phyloP scores from a whole-genome alignment of 2,113 vertebrate genomes.

The Microcebus murinus region DNA sequence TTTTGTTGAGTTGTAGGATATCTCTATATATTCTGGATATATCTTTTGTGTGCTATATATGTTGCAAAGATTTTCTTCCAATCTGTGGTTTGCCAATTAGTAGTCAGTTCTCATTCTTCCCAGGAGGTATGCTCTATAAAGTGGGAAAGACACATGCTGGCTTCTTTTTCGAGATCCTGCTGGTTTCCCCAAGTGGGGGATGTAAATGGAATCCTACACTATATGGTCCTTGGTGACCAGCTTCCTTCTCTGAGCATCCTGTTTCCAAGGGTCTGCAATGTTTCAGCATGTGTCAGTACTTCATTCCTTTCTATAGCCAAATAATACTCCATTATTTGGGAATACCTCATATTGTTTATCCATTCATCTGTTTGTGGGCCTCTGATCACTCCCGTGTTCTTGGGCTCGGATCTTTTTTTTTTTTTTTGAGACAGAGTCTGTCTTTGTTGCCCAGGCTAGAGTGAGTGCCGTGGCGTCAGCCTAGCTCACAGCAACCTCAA shows the following conservation, averaged over 20 bases:
- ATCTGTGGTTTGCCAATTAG: background rate
- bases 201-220: accelerated
- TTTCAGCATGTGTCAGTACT: too few relatives aligned
- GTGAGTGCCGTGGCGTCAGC: too few relatives aligned
- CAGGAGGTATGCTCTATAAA: background rate
- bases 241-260: background rate
- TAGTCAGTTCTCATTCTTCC: background rate
- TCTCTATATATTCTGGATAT: too few relatives aligned
- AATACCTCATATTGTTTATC: accelerated
- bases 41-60: background rate
- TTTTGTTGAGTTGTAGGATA: background rate
- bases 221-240: background rate
- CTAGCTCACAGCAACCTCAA: too few relatives aligned
- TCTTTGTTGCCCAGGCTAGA: too few relatives aligned
- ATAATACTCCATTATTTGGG: accelerated
- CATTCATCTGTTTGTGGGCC: background rate
- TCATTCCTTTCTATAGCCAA: background rate
- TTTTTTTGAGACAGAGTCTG: too few relatives aligned
- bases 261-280: background rate
- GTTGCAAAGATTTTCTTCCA: background rate
- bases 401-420: background rate
- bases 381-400: background rate
- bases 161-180: background rate
- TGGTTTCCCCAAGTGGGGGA: background rate
- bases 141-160: background rate